Evolutionary conservation across 2,888 invertebrate genomes (phyloP).

Genomic region (Melieria picta): DNA sequence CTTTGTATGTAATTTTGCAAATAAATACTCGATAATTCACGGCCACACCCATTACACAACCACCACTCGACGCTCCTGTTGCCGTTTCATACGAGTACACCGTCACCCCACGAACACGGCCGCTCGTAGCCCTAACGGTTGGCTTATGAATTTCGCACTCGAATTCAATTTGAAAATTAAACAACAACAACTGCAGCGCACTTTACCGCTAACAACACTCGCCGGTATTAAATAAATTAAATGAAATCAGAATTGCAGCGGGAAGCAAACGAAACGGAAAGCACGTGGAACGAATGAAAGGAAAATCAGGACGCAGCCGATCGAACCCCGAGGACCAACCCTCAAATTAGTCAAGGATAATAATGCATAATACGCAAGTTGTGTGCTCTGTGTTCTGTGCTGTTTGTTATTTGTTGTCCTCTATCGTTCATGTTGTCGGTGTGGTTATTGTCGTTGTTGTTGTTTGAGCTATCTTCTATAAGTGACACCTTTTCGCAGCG

Average conservation of each 20-base stretch:
- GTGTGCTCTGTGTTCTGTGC: too few species aligned
- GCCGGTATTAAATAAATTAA: constrained; percentile 34
- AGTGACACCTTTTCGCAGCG: too few species aligned
- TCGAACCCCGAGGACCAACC: constrained; percentile 10
- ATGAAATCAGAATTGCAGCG: constrained; percentile 25
- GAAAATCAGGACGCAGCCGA: background rate
- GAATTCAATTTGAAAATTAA: constrained; percentile 33
- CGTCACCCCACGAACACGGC: background rate
- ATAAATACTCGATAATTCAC: background rate
- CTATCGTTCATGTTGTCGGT: too few species aligned
- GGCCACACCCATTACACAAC: constrained; percentile 25
- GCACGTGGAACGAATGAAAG: constrained; percentile 33
- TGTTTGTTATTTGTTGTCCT: too few species aligned
- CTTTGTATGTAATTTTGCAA: too few species aligned
- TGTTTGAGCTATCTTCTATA: too few species aligned
- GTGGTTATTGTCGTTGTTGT: too few species aligned
- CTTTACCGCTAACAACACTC: constrained; percentile 11
- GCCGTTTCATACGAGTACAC: background rate
- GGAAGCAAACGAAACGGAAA: constrained; percentile 29
- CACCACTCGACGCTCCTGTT: background rate
- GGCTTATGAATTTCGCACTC: constrained; percentile 32
- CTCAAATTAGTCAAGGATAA: constrained; percentile 21
- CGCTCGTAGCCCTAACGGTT: background rate
- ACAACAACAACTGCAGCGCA: constrained; percentile 6
- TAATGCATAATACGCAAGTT: background rate